These are phyloP conservation scores for Zaprionus camerounensis DNA, from an alignment of 1,140 invertebrate genomes.

Conservation along the genomic window DNA sequence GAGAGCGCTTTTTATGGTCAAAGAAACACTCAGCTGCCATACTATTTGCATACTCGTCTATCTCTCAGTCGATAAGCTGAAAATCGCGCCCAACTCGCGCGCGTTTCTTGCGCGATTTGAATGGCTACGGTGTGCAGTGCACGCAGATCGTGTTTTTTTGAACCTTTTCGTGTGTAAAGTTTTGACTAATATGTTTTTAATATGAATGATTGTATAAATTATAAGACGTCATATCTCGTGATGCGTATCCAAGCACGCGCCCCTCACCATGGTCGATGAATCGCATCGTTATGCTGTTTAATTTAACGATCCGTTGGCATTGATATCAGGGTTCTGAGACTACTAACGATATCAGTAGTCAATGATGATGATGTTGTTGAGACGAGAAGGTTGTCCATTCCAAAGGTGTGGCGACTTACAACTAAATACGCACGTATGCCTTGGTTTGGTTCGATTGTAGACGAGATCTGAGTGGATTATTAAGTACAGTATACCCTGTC, in stretches of 20 bases:
- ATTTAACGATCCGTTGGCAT: conserved; percentile 36
- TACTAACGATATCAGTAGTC: conserved; percentile 36
- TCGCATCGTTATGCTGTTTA: conserved; percentile 1
- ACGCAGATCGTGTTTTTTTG: background rate
- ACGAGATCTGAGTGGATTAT: background rate
- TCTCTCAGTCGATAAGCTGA: background rate
- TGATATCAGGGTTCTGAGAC: conserved; percentile 38
- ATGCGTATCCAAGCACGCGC: conserved; percentile 51
- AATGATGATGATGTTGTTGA: conserved; percentile 35
- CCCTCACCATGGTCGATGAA: conserved; percentile 41
- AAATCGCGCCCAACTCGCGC: conserved; percentile 29
- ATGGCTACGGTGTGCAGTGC: conserved; percentile 14
- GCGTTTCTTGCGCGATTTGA: conserved; percentile 15
- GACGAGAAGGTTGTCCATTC: conserved; percentile 23
- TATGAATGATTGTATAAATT: conserved; percentile 59
- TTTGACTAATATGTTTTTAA: conserved; percentile 73
- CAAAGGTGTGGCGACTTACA: conserved; percentile 30
- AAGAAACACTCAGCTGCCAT: conserved; percentile 10
- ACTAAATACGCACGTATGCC: background rate
- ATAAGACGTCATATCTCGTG: conserved; percentile 38
- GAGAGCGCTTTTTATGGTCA: conserved; percentile 41
- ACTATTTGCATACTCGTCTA: conserved; percentile 52
- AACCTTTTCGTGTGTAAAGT: conserved; percentile 3
- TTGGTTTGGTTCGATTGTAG: background rate
- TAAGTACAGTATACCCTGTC: background rate